Percentiles rank a stretch among this genome's conserved stretches.
Evolutionary conservation across 2,888 invertebrate species (phyloP).

Genomic region (Trypoxylon attenuatum): DNA sequence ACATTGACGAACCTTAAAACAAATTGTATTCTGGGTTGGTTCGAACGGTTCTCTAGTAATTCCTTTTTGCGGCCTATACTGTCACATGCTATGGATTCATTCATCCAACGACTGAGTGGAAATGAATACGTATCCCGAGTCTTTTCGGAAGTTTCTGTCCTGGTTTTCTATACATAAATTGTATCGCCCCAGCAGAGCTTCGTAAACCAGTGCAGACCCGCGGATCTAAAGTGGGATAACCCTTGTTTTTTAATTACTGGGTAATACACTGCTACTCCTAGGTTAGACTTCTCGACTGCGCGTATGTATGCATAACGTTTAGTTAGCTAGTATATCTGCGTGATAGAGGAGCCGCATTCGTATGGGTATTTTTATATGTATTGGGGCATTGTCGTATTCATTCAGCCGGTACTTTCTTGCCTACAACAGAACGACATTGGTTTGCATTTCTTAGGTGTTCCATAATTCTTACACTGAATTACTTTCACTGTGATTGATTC

Average conservation of each 20-base stretch:
- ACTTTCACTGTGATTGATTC: neutral
- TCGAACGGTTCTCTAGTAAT: slow-evolving; percentile 34
- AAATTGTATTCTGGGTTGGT: slow-evolving; percentile 25
- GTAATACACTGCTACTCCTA: neutral
- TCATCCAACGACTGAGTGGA: slow-evolving; percentile 22
- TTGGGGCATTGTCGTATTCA: neutral
- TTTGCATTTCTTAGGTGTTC: neutral
- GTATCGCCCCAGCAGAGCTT: neutral
- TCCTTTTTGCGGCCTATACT: slow-evolving; percentile 48
- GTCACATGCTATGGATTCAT: slow-evolving; percentile 25
- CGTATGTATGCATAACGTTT: neutral
- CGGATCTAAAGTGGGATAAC: too few species aligned
- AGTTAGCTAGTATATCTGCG: neutral
- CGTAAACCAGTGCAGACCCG: neutral
- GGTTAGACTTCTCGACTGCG: neutral
- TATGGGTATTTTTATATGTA: neutral
- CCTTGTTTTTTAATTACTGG: neutral
- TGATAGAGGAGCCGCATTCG: neutral
- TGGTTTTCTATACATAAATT: slow-evolving; percentile 13
- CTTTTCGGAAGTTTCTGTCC: slow-evolving; percentile 10
- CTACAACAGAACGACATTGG: neutral
- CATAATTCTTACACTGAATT: neutral
- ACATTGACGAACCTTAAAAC: slow-evolving; percentile 22
- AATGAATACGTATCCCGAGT: slow-evolving; percentile 2
- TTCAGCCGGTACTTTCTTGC: neutral